Percentiles rank a stretch among this genome's conserved stretches.
These are phyloP conservation scores for Eurois occulta DNA, from an alignment of 2,888 invertebrate genomes.

Conservation along the genomic window DNA sequence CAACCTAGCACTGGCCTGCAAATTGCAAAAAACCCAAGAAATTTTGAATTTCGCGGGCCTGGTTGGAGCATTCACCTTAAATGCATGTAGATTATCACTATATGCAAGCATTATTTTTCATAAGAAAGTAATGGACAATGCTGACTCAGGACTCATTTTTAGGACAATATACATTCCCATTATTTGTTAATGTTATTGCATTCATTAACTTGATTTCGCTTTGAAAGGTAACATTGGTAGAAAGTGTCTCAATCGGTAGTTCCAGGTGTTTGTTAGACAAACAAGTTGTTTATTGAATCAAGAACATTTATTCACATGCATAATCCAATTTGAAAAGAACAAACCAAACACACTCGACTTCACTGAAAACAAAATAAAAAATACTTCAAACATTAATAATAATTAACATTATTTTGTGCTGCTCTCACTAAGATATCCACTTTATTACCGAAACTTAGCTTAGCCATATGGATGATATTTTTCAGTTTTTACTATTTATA, in stretches of 20 bases:
- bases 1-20: no score
- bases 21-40: no score
- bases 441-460: conserved; percentile 30
- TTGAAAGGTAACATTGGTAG: conserved; percentile 26
- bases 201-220: not conserved
- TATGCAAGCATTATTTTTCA: conserved; percentile 15
- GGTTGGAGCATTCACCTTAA: no score
- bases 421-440: conserved; percentile 66
- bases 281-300: conserved; percentile 78
- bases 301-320: conserved; percentile 90
- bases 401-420: conserved; percentile 78
- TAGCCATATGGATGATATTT: conserved; percentile 3
- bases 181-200: not conserved
- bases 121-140: not conserved
- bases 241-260: conserved; percentile 18
- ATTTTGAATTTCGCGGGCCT: no score
- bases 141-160: not conserved
- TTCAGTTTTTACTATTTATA: conserved; percentile 18
- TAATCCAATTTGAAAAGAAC: conserved; percentile 84
- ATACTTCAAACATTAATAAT: conserved; percentile 78
- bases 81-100: conserved; percentile 33
- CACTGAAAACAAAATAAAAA: conserved; percentile 81
- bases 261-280: conserved; percentile 69
- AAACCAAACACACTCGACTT: conserved; percentile 88
- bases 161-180: not conserved